Percentiles rank a stretch among this genome's conserved stretches.
These are phyloP conservation scores for Lasioglossum zephyrum DNA, from an alignment of 2,888 invertebrate species.

Conservation along the genomic window DNA sequence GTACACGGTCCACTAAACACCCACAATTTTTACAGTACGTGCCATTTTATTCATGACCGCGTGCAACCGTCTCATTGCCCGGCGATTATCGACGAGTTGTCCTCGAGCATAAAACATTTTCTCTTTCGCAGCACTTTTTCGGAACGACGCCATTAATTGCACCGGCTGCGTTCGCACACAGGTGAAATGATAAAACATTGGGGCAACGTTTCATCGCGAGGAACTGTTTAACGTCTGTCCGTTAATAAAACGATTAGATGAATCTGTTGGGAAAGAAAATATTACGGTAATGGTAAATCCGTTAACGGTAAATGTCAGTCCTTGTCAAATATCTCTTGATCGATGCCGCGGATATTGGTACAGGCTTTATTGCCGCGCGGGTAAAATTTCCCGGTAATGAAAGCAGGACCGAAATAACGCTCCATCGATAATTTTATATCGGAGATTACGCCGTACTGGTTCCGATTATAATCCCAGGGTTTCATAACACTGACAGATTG, in stretches of 20 bases:
- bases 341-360: conserved; percentile 64
- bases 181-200: background rate
- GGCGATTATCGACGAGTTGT: conserved; percentile 23
- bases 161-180: background rate
- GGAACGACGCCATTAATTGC: conserved; percentile 5
- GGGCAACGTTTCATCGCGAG: background rate
- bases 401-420: conserved; percentile 61
- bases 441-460: conserved; percentile 58
- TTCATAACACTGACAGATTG: conserved; percentile 60
- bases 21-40: conserved; percentile 80
- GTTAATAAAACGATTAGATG: conserved; percentile 44
- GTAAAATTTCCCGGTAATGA: conserved; percentile 67
- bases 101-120: conserved; percentile 16
- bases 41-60: conserved; percentile 78
- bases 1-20: conserved; percentile 82
- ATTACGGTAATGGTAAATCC: conserved; percentile 62
- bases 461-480: conserved; percentile 64
- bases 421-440: conserved; percentile 68
- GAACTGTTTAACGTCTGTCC: conserved; percentile 8
- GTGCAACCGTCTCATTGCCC: conserved; percentile 56
- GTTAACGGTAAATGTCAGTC: conserved; percentile 59
- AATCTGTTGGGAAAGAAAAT: conserved; percentile 57
- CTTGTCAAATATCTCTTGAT: conserved; percentile 65
- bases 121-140: background rate
- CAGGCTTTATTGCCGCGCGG: conserved; percentile 61